Evolutionary conservation across 2,113 vertebrate genomes (phyloP).

Genomic region (Rhea pennata): DNA sequence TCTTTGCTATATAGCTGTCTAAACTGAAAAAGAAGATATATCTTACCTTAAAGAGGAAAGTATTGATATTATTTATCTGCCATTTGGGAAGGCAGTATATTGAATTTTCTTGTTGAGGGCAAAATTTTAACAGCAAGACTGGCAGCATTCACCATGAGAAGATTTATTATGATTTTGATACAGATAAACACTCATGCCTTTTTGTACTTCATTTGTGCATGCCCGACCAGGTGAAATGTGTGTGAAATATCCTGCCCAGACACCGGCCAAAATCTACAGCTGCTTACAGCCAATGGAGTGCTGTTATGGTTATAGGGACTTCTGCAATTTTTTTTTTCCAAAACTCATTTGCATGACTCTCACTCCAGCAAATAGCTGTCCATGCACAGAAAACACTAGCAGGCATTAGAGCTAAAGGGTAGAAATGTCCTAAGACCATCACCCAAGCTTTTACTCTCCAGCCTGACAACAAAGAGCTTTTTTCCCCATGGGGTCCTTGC

Average conservation of each 20-base stretch:
- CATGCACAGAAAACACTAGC: neutral
- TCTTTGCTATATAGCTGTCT: slow-evolving; percentile 49
- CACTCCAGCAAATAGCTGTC: neutral
- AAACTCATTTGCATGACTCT: neutral
- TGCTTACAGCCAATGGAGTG: neutral
- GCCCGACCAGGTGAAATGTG: neutral
- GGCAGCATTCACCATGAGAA: neutral
- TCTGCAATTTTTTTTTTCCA: neutral
- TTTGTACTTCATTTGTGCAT: neutral
- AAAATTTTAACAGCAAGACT: slow-evolving; percentile 36
- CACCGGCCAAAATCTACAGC: neutral
- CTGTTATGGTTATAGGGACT: neutral
- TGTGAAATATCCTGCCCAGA: neutral
- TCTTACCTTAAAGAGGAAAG: slow-evolving; percentile 33
- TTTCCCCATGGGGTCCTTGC: neutral
- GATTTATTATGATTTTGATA: neutral
- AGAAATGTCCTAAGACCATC: neutral
- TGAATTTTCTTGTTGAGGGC: slow-evolving; percentile 33
- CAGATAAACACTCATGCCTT: neutral
- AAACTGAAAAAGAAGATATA: slow-evolving; percentile 33
- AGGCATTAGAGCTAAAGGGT: neutral
- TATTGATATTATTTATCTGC: slow-evolving; percentile 25
- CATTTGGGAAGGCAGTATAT: slow-evolving; percentile 37
- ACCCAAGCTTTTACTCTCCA: neutral
- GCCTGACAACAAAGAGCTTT: neutral